A percentile compares a stretch with the other conserved stretches of the same genome.
phyloP scores from a whole-genome alignment of 2,888 invertebrate genomes.

The Zygogramma bicolorata region DNA sequence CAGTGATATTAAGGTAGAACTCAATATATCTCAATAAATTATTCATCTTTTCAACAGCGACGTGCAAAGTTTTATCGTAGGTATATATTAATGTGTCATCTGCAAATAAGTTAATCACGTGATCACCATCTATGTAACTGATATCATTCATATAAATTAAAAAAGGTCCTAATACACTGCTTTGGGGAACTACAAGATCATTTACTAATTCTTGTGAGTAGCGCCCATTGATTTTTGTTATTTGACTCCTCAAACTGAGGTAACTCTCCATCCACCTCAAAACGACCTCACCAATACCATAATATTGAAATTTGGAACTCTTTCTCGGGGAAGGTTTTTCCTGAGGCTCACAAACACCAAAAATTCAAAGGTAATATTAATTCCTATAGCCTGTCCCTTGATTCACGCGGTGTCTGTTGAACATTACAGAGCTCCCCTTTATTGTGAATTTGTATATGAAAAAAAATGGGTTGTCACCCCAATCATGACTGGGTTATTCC shows the following conservation, averaged over 20 bases:
- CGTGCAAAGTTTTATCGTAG: slow-evolving; percentile 1
- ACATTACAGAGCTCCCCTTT: too few species aligned
- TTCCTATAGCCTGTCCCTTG: too few species aligned
- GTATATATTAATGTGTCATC: slow-evolving; percentile 14
- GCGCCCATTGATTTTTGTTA: slow-evolving; percentile 13
- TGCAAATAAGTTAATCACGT: slow-evolving; percentile 12
- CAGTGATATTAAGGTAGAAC: too few species aligned
- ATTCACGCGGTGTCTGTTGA: too few species aligned
- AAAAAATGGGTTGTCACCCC: too few species aligned
- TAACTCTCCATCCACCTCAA: slow-evolving; percentile 7
- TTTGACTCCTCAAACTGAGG: slow-evolving; percentile 14
- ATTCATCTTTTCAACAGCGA: slow-evolving; percentile 11
- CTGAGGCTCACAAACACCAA: too few species aligned
- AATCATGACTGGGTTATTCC: too few species aligned
- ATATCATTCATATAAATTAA: slow-evolving; percentile 18
- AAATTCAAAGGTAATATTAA: too few species aligned
- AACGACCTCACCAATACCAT: slow-evolving; percentile 14
- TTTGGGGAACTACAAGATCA: slow-evolving; percentile 18
- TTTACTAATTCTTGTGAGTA: slow-evolving; percentile 1
- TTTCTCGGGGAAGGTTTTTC: too few species aligned
- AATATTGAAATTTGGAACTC: neutral
- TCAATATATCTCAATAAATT: slow-evolving; percentile 3
- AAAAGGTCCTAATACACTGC: slow-evolving; percentile 15
- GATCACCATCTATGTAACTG: slow-evolving; percentile 6
- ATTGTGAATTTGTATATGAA: too few species aligned